phyloP scores from a whole-genome alignment of 2,113 vertebrate genomes.

The Hemicordylus capensis region DNA sequence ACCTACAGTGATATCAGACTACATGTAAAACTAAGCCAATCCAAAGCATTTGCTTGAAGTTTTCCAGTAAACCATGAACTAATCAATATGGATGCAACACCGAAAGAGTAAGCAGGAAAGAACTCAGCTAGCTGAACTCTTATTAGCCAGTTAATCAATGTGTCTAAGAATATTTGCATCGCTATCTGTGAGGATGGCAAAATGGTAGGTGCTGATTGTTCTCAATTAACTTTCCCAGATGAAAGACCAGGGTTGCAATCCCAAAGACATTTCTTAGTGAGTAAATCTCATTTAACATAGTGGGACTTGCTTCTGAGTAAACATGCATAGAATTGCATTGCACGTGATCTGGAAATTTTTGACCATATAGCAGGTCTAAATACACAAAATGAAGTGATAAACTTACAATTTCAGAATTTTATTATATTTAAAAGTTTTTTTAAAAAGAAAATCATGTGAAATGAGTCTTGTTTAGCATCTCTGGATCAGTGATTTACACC shows the following conservation, averaged over 20 bases:
- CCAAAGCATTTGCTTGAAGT: not conserved
- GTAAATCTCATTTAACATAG: too few species aligned
- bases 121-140: not conserved
- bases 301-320: too few species aligned
- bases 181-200: not conserved
- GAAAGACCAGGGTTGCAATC: not conserved
- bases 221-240: not conserved
- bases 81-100: not conserved
- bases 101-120: not conserved
- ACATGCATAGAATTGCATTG: too few species aligned
- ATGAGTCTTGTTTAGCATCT: fast-evolving
- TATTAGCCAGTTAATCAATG: not conserved
- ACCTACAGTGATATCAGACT: not conserved
- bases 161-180: not conserved
- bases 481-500: too few species aligned
- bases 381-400: not conserved
- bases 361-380: not conserved
- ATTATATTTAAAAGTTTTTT: not conserved
- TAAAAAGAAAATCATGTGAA: not conserved
- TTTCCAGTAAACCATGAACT: not conserved
- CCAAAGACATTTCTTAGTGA: not conserved
- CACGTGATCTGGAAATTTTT: not conserved
- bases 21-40: not conserved
- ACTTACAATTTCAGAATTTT: not conserved
- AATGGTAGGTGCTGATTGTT: not conserved